These are phyloP conservation scores for Sinocyclocheilus anshuiensis DNA, from an alignment of 2,113 vertebrate species.

Conservation along the genomic window DNA sequence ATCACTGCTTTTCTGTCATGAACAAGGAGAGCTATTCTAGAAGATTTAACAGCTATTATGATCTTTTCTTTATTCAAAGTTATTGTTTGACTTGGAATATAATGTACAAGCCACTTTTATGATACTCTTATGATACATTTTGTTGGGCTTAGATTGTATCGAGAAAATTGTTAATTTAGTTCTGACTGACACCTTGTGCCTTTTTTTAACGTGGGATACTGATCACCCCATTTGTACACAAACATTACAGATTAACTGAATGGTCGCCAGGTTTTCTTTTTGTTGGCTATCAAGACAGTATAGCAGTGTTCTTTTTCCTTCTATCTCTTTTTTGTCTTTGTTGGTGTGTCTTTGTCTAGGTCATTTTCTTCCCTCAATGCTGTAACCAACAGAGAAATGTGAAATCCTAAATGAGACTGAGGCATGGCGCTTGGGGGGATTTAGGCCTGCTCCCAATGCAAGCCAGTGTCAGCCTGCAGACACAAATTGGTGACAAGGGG, in stretches of 20 bases:
- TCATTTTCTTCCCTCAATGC: constrained; percentile 1
- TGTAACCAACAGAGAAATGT: constrained; percentile 19
- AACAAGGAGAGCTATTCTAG: neutral
- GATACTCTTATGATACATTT: neutral
- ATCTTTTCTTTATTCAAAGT: neutral
- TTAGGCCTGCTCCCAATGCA: neutral
- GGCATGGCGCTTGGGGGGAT: neutral
- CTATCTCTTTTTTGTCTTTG: neutral
- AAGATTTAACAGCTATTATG: neutral
- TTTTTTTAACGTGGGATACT: neutral
- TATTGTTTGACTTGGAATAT: neutral
- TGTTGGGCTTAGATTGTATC: no score
- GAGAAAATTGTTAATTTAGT: neutral
- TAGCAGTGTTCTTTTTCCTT: neutral
- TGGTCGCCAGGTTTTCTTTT: neutral
- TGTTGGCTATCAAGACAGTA: neutral
- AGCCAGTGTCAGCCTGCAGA: constrained; percentile 39
- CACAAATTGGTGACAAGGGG: constrained; percentile 44
- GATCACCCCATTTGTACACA: neutral
- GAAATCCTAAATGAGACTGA: constrained; percentile 39
- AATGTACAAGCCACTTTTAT: neutral
- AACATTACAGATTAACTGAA: neutral
- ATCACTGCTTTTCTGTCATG: neutral
- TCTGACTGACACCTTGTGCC: neutral
- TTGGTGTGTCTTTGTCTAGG: neutral